Evolutionary conservation across 2,113 vertebrate genomes (phyloP).

Genomic region (Dicerorhinus sumatrensis): DNA sequence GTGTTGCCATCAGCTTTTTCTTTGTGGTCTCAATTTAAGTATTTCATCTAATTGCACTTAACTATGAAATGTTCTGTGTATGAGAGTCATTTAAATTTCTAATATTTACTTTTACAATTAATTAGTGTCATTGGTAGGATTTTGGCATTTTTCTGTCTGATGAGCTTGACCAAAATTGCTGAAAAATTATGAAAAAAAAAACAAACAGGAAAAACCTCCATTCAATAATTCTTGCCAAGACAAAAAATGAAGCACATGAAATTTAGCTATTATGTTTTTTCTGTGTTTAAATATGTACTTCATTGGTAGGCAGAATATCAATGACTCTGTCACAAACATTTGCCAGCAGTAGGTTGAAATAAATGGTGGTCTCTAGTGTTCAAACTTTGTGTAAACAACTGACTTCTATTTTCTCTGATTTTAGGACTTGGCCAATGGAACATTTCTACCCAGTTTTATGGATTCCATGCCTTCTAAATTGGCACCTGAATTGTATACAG

Average conservation of each 20-base stretch:
- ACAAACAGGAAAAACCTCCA: background rate
- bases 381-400: background rate
- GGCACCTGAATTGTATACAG: background rate
- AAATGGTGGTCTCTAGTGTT: background rate
- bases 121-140: background rate
- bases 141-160: slow-evolving; percentile 5
- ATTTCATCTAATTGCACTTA: background rate
- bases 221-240: background rate
- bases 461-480: background rate
- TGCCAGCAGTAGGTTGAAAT: background rate
- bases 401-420: background rate
- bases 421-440: background rate
- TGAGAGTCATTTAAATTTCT: background rate
- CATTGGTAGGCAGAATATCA: background rate
- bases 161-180: slow-evolving; percentile 47
- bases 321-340: background rate
- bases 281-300: background rate
- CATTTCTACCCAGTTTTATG: background rate
- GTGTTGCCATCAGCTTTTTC: background rate
- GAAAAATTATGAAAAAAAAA: slow-evolving; percentile 31
- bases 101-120: background rate
- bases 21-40: background rate
- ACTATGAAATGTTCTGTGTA: background rate
- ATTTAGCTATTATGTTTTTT: background rate
- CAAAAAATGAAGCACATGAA: slow-evolving; percentile 30